A percentile compares a stretch with the other conserved stretches of the same genome.
These are phyloP conservation scores for Sebastiscus albofasciatus DNA, from an alignment of 2,797 vertebrate species.

Conservation along the genomic window DNA sequence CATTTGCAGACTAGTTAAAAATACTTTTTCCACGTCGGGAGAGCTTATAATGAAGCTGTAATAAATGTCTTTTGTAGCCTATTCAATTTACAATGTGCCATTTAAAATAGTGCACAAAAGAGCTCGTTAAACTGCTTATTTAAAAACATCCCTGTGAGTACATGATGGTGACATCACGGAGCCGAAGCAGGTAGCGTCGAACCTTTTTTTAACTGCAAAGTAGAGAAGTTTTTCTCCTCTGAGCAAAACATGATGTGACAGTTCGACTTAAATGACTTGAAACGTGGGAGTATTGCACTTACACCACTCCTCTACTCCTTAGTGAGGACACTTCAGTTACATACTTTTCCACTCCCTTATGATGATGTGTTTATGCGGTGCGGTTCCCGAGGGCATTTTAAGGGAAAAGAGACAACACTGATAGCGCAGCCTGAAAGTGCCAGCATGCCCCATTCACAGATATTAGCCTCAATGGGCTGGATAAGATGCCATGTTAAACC, in stretches of 20 bases:
- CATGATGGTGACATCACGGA: neutral
- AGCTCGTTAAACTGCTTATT: constrained; percentile 1
- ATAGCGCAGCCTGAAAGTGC: constrained; percentile 55
- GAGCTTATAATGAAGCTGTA: neutral
- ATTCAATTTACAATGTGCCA: neutral
- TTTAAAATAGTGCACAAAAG: constrained; percentile 26
- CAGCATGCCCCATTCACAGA: constrained; percentile 72
- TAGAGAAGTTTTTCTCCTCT: neutral
- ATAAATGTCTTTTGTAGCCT: neutral
- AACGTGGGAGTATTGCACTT: neutral
- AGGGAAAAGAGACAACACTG: constrained; percentile 33
- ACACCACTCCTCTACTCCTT: neutral
- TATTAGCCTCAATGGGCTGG: constrained; percentile 80
- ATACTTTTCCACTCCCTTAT: constrained; percentile 12
- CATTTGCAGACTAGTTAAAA: neutral
- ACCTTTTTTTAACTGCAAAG: constrained; percentile 16
- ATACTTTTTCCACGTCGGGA: neutral
- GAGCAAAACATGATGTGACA: constrained; percentile 24
- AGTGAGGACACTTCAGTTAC: constrained; percentile 4
- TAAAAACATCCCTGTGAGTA: neutral
- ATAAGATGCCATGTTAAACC: constrained; percentile 69
- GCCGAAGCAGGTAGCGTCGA: neutral
- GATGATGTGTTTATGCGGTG: constrained; percentile 46
- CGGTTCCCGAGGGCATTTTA: constrained; percentile 54
- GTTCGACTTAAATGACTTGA: constrained; percentile 20